Evolutionary conservation across 2,113 vertebrate genomes (phyloP).

Genomic region (Nyctibius bracteatus): DNA sequence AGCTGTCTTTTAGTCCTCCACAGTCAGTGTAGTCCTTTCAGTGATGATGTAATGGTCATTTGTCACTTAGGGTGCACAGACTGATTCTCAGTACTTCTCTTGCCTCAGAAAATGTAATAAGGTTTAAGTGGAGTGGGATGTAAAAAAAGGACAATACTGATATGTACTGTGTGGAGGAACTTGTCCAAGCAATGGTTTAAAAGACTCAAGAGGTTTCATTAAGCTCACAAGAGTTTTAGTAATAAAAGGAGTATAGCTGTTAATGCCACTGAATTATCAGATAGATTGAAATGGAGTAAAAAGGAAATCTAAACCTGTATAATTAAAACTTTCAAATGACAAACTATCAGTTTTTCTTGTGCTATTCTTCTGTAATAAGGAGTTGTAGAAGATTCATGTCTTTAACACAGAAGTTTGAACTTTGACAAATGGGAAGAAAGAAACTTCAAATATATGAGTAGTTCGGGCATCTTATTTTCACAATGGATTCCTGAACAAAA

Average conservation of each 20-base stretch:
- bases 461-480: background rate
- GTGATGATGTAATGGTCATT: background rate
- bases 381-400: background rate
- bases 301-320: background rate
- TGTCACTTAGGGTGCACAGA: background rate
- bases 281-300: background rate
- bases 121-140: background rate
- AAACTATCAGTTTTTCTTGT: background rate
- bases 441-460: background rate
- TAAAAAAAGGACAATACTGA: background rate
- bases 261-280: background rate
- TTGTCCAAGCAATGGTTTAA: background rate
- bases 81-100: background rate
- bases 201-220: background rate
- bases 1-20: background rate
- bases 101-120: background rate
- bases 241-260: background rate
- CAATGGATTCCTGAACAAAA: background rate
- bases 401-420: background rate
- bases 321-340: background rate
- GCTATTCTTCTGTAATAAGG: background rate
- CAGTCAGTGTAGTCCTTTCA: background rate
- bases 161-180: background rate
- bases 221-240: background rate
- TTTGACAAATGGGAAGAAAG: background rate